Evolutionary conservation across 2,888 invertebrate species (phyloP).

Genomic region (Drosophila paracracens): DNA sequence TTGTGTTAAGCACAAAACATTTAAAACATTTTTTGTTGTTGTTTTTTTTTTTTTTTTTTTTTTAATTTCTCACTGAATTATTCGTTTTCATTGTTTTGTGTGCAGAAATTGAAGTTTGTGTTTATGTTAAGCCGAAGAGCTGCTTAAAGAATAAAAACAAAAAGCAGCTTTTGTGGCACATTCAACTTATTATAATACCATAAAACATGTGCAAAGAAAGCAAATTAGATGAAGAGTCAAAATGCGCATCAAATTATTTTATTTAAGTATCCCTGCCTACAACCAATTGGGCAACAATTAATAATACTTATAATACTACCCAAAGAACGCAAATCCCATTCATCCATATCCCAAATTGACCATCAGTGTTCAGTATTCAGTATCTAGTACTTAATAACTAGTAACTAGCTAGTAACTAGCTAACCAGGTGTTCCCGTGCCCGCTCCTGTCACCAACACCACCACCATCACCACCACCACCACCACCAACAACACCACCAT

Average conservation of each 20-base stretch:
- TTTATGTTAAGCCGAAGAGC: conserved; percentile 20
- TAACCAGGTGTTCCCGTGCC: conserved; percentile 37
- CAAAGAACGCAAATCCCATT: conserved; percentile 13
- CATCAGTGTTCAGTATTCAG: not conserved
- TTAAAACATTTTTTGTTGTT: conserved; percentile 5
- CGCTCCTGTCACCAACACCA: conserved; percentile 33
- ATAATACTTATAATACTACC: conserved; percentile 54
- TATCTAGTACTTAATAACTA: not conserved
- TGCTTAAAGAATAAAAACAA: not conserved
- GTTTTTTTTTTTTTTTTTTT: conserved; percentile 1
- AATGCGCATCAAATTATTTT: conserved; percentile 21
- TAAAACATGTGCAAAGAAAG: not conserved
- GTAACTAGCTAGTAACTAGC: conserved; percentile 8
- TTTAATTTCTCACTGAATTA: not conserved
- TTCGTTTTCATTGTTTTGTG: conserved; percentile 32
- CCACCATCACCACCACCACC: not conserved
- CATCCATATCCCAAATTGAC: not conserved
- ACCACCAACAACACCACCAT: not conserved
- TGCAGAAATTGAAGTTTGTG: conserved; percentile 21
- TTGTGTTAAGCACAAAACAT: conserved; percentile 22
- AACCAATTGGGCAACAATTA: conserved; percentile 44
- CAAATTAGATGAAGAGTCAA: conserved; percentile 12
- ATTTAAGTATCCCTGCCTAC: conserved; percentile 40
- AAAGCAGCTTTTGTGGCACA: conserved; percentile 7
- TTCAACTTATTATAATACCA: conserved; percentile 5